Evolutionary conservation across 1,140 invertebrate species (phyloP), one percentile per base, ranked within the genome.

Genomic region (Paraescarpia echinospica): DNA sequence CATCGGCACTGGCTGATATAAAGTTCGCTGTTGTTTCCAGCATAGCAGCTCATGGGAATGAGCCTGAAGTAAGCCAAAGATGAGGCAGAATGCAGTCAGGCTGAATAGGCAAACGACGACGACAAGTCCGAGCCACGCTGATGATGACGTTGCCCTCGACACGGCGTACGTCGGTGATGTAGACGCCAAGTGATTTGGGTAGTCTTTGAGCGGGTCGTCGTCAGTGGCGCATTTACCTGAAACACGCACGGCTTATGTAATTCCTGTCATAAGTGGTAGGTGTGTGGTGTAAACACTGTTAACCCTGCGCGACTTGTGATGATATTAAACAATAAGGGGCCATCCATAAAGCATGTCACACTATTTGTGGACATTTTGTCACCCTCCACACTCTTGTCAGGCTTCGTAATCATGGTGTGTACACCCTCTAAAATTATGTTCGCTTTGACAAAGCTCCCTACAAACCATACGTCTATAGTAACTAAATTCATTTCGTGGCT

Each of bases 21-120:
- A 34, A 6, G 48, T 59, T 9, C 91, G 91, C 90, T 34, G 33
- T 34, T 33, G 90, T 92, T 48, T 34, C 92, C 92, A 92, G 59
- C 92, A 92, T 22, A 92, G 92, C 48, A 33, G 2, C 31, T 92
- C 92, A 35, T 89, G 34, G 22, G 51, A 34, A 48, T 89, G 33
- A 33, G 92, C 92, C 92, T 92, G 92, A 14, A 92, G 51, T 33
- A 92, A 33, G 27, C 91, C 91, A 33, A 92, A 92, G 48, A 92
- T 34, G 48, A 92, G 48, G 22, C 51, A 88, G 33, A 92, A 88
- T 14, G 34, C 22, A 4, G 88, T 41, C 33, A 89, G 48, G 35
- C 34, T 91, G 34, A 91, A 59, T 1, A 91, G 34, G 34, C 91
- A 91, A 14, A 91, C 33, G 14, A 35, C 33, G 5, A 91, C 91